Conservation (phyloP, 2,113 vertebrate species). For the Tetraodon nigroviridis region DNA sequence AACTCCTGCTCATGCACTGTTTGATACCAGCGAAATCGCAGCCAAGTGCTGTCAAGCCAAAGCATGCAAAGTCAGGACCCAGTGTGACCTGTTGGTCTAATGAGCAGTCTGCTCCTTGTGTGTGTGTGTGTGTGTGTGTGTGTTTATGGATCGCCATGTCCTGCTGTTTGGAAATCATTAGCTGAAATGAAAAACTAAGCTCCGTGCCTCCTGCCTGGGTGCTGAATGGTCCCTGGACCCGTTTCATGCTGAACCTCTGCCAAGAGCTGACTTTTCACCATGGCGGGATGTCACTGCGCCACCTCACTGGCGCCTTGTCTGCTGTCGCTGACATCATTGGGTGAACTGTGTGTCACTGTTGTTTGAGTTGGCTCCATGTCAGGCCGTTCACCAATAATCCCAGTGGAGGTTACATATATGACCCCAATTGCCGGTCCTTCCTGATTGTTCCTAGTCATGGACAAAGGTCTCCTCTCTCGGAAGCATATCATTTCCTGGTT, state of each 20-base stretch:
- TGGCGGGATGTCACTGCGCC: conserved; percentile 40
- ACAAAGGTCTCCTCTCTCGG: neutral
- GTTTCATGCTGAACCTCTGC: conserved; percentile 19
- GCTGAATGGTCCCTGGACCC: neutral
- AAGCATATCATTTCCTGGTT: conserved; percentile 10
- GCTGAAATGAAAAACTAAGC: conserved; percentile 40
- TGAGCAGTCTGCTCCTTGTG: conserved; percentile 48
- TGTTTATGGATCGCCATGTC: conserved; percentile 18
- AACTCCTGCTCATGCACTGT: conserved; percentile 10
- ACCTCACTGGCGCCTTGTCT: conserved; percentile 36
- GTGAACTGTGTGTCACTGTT: conserved; percentile 32
- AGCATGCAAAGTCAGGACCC: conserved; percentile 49
- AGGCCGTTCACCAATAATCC: conserved; percentile 26
- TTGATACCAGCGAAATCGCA: conserved; percentile 30
- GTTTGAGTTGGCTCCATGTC: conserved; percentile 40
- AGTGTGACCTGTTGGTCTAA: conserved; percentile 64
- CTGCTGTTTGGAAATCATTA: conserved; percentile 58
- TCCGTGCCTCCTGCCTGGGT: neutral
- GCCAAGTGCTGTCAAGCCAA: conserved; percentile 49
- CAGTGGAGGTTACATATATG: conserved; percentile 27
- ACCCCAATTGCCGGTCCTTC: conserved; percentile 14
- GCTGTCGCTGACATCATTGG: conserved; percentile 35
- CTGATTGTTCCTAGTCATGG: conserved; percentile 8
- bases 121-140: conserved; percentile 13
- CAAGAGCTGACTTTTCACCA: conserved; percentile 46